Conservation (phyloP, 1,140 invertebrate species). For the Chionoecetes opilio region DNA sequence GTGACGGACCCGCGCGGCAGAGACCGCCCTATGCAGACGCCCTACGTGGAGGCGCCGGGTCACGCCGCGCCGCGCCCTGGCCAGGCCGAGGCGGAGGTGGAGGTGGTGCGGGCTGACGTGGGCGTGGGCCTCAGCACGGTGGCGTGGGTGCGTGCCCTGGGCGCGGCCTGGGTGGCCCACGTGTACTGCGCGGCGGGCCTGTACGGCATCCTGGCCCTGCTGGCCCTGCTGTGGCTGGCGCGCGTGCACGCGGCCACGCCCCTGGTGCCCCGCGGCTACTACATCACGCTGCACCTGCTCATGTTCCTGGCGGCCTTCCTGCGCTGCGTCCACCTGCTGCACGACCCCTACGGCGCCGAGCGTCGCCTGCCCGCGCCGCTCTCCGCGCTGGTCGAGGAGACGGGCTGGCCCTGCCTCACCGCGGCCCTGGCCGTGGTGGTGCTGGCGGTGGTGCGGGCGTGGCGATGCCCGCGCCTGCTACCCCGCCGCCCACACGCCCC, state of each 20-base stretch:
- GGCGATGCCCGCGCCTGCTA: slow-evolving; percentile 82
- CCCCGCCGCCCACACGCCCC: slow-evolving; percentile 73
- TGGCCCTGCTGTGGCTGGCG: slow-evolving; percentile 86
- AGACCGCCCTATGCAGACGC: slow-evolving; percentile 62
- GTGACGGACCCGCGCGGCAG: slow-evolving; percentile 42
- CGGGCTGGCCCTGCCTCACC: slow-evolving; percentile 87
- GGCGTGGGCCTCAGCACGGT: slow-evolving; percentile 70
- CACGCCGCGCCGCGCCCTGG: not conserved
- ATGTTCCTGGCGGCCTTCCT: slow-evolving; percentile 90
- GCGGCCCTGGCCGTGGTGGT: slow-evolving; percentile 94
- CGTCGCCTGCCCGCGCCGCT: slow-evolving; percentile 84
- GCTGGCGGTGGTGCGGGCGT: slow-evolving; percentile 91
- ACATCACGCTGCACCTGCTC: slow-evolving; percentile 91
- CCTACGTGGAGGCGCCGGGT: slow-evolving; percentile 56
- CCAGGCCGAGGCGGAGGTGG: not conserved
- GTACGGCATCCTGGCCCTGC: slow-evolving; percentile 92
- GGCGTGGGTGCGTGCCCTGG: slow-evolving; percentile 82
- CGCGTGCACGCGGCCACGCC: slow-evolving; percentile 71
- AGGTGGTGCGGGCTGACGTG: slow-evolving; percentile 68
- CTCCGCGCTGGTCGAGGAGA: slow-evolving; percentile 84
- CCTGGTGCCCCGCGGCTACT: slow-evolving; percentile 86
- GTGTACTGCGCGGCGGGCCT: slow-evolving; percentile 93
- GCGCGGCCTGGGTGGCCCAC: slow-evolving; percentile 94
- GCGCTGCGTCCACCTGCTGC: slow-evolving; percentile 90
- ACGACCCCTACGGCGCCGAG: slow-evolving; percentile 90